These are phyloP conservation scores for Lagria hirta DNA, from an alignment of 2,888 invertebrate species.

Conservation along the genomic window DNA sequence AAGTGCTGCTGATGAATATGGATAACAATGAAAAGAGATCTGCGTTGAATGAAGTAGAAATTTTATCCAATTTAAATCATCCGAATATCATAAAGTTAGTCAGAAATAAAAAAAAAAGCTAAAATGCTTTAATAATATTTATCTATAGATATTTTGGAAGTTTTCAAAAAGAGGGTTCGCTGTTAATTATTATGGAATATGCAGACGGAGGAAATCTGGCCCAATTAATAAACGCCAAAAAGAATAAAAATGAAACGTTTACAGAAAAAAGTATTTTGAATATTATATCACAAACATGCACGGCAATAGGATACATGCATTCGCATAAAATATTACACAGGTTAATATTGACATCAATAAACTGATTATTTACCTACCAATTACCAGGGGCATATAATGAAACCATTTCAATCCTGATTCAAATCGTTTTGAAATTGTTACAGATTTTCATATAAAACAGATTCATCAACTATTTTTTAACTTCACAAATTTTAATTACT, in stretches of 20 bases:
- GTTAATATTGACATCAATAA: no score
- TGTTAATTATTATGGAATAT: constrained; percentile 79
- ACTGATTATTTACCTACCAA: no score
- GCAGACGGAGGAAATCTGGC: constrained; percentile 74
- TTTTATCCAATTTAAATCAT: constrained; percentile 70
- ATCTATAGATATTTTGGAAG: constrained; percentile 68
- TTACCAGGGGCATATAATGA: no score
- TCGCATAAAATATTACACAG: constrained; percentile 65
- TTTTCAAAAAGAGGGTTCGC: constrained; percentile 68
- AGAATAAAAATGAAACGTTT: constrained; percentile 51
- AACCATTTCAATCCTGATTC: no score
- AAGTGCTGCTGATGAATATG: constrained; percentile 70
- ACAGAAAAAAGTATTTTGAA: constrained; percentile 65
- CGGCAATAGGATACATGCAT: constrained; percentile 72
- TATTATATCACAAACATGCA: constrained; percentile 68
- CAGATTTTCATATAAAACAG: no score
- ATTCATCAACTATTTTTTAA: no score
- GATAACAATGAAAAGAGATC: constrained; percentile 66
- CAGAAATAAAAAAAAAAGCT: constrained; percentile 7
- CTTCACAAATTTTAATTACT: no score
- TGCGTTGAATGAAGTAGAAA: constrained; percentile 70
- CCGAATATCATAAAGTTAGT: constrained; percentile 72
- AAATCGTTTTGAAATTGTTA: no score
- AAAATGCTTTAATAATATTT: constrained; percentile 7
- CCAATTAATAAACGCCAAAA: constrained; percentile 61